Conservation (phyloP, 37 sponge, comb jelly and placozoan genomes). For the Ianthella basta region DNA sequence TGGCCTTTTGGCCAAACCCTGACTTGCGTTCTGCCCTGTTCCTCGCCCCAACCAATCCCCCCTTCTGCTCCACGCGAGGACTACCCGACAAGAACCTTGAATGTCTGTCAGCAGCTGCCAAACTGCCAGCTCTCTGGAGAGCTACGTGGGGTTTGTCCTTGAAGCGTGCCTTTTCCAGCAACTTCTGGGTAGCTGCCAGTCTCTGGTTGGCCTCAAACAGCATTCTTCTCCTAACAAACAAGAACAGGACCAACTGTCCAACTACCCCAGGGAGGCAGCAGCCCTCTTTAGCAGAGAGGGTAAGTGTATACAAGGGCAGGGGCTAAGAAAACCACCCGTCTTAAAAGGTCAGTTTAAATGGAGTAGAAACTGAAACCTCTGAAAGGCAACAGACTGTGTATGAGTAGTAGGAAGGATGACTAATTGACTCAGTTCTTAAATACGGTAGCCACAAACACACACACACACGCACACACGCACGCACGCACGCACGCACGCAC, state of each 20-base stretch:
- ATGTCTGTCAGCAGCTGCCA: conserved; percentile 14
- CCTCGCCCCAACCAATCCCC: conserved; percentile 11
- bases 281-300: too few species aligned
- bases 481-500: too few species aligned
- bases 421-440: too few species aligned
- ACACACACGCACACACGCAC: too few species aligned
- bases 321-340: too few species aligned
- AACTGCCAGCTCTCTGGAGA: conserved; percentile 18
- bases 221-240: not conserved
- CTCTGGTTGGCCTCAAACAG: not conserved
- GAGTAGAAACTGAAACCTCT: not conserved
- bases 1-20: not conserved
- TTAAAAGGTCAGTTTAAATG: not conserved
- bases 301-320: too few species aligned
- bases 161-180: not conserved
- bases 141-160: not conserved
- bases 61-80: not conserved
- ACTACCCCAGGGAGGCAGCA: too few species aligned
- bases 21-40: conserved; percentile 5
- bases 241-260: not conserved
- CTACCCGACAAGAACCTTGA: not conserved
- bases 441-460: too few species aligned
- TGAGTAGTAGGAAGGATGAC: too few species aligned
- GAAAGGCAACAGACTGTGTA: too few species aligned
- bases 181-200: not conserved